Base-by-base conservation (phyloP, 2,888 invertebrate species). In the Brachynemurus nebulosus region DNA sequence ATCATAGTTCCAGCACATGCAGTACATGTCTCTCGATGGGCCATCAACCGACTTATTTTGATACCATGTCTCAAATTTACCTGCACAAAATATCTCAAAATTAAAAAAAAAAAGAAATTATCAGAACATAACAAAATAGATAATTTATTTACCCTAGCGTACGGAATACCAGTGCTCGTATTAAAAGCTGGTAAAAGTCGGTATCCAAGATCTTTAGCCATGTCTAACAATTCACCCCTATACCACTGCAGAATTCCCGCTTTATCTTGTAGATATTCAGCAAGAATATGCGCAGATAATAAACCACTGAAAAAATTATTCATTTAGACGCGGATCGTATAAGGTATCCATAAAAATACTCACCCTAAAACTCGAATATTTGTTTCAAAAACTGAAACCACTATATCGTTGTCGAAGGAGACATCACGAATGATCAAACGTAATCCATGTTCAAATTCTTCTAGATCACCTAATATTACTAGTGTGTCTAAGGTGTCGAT, bases 1-100 rank as follows among this genome's bases (percentile, higher is more conserved):
- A 98, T 84, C 78, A 97, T 93, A 1, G 96, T 96, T 1, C 97
- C 97, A 2, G 95, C 96, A 66, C 97, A 98, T 0, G 97, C 96
- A 0, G 97, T 97, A 60, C 97, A 97, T 0, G 96, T 96, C 65
- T 95, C 93, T 3, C 84, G 72, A 0, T 83, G 81, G 53, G 80
- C 75, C 50, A 80, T 77, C 40, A 88, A 56, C 16, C 78, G 76
- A 23, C 79, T 75, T 49, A 76, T 77, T 61, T 84, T 84, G 63
- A 93, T 76, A 17, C 93, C 95, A 58, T 80, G 71, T 25, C 78
- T 78, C 21, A 91, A 69, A 64, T 91, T 91, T 43, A 86, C 72
- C 84, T 84, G 52, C 5, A 60, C 63, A 49, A 52, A 33, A 34
- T 45, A 14, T 12, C 41, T 42, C 36, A 38, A 37, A 40, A 21